Evolutionary conservation across 2,113 vertebrate genomes (phyloP).

Genomic region (Caranx melampygus): DNA sequence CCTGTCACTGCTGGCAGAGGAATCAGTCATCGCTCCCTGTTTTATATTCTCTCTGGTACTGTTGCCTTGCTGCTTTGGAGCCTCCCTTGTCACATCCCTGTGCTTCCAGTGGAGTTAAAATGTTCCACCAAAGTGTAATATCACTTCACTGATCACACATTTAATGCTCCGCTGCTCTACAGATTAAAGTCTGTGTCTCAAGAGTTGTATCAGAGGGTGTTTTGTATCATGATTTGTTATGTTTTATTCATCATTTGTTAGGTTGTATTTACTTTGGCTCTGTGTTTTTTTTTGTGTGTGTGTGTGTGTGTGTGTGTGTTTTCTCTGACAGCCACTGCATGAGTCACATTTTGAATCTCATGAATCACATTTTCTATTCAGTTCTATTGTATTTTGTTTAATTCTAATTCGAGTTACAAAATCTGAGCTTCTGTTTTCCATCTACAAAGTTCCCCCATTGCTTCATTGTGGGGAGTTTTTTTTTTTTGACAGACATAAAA

Average conservation of each 20-base stretch:
- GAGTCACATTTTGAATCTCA: background rate
- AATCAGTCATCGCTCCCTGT: slow-evolving; percentile 52
- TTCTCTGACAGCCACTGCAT: slow-evolving; percentile 24
- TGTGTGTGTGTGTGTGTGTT: background rate
- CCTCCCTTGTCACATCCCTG: slow-evolving; percentile 53
- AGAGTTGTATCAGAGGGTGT: slow-evolving; percentile 43
- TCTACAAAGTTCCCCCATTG: background rate
- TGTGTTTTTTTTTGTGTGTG: slow-evolving; percentile 15
- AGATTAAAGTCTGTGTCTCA: slow-evolving; percentile 61
- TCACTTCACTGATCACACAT: slow-evolving; percentile 65
- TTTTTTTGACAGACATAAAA: background rate
- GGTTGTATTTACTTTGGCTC: slow-evolving; percentile 30
- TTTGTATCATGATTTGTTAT: slow-evolving; percentile 47
- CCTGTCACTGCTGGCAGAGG: slow-evolving; percentile 64
- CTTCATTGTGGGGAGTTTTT: slow-evolving; percentile 1
- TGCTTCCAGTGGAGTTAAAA: slow-evolving; percentile 59
- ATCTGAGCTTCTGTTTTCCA: slow-evolving; percentile 21
- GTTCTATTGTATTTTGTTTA: slow-evolving; percentile 15
- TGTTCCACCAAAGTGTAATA: slow-evolving; percentile 65
- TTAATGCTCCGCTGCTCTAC: slow-evolving; percentile 59
- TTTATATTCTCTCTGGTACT: slow-evolving; percentile 55
- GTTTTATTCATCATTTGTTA: slow-evolving; percentile 47
- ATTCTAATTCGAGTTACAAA: slow-evolving; percentile 8
- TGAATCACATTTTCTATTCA: slow-evolving; percentile 9
- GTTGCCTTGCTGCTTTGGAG: slow-evolving; percentile 52